Evolutionary conservation across 2,797 vertebrate genomes (phyloP), one percentile per base, ranked within the genome.

Genomic region (Echiichthys vipera): DNA sequence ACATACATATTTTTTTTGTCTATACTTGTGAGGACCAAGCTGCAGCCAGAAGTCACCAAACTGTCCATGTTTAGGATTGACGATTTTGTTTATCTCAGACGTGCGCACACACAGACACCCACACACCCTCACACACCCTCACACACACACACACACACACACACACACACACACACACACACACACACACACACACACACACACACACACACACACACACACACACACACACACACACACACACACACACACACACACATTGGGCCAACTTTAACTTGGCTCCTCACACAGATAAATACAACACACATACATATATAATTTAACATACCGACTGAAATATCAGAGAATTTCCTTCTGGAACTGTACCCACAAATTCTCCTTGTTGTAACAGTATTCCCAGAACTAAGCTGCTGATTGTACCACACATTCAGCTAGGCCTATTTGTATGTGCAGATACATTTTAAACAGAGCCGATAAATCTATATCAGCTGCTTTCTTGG

Each of bases 391-490:
- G 30, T 71, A 83, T 87, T 86, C 80, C 78, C 81, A 83, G 65
- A 66, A 68, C 77, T 57, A 32, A 14, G 34, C 79, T 68, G 39
- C 81, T 86, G 81, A 90, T 82, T 89, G 73, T 24, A 0, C 50
- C 82, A 77, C 78, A 73, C 72, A 78, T 76, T 84, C 85, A 91
- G 74, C 70, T 73, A 72, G 71, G 57, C 73, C 45, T 42, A 74
- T 56, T 80, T 70, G 73, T 72, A 83, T 61, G 69, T 87, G 86
- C 68, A 24, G 84, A 84, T 77, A 77, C 81, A 90, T 88, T 88
- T 88, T 86, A 89, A 89, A 81, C 77, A 71, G 43, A 80, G 53
- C 64, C 39, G 40, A 85, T 84, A 85, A 89, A 88, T 91, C 84
- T 86, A 86, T 89, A 86, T 88, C 71, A 83, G 69, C 72, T 73